Percentiles rank a stretch among this genome's conserved stretches.
Evolutionary conservation across 2,113 vertebrate species (phyloP).

Genomic region (Otocyon megalotis): DNA sequence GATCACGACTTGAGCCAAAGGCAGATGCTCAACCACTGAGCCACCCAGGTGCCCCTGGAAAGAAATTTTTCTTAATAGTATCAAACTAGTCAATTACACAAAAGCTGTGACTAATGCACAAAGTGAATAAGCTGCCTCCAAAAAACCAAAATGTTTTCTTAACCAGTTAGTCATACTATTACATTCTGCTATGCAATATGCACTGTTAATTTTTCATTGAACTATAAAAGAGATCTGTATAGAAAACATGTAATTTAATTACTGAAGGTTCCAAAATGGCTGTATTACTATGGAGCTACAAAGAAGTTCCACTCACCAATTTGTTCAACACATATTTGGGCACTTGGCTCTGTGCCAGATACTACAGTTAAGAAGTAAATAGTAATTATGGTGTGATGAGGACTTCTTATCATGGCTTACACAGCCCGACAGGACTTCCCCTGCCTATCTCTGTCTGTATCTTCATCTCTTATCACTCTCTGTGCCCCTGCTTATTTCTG

Average conservation of each 20-base stretch:
- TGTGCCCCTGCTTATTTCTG: slow-evolving; percentile 14
- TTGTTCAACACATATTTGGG: not conserved
- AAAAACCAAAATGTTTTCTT: not conserved
- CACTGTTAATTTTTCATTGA: slow-evolving; percentile 11
- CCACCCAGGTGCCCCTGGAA: not conserved
- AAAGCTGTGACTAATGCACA: not conserved
- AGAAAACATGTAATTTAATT: slow-evolving; percentile 34
- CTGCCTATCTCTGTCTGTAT: not conserved
- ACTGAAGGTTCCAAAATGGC: not conserved
- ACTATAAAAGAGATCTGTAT: slow-evolving; percentile 23
- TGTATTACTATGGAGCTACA: not conserved
- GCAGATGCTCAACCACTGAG: too few relatives aligned
- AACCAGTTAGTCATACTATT: not conserved
- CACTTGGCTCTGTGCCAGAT: not conserved
- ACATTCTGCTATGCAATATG: not conserved
- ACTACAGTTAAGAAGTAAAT: not conserved
- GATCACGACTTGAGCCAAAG: too few relatives aligned
- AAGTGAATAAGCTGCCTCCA: not conserved
- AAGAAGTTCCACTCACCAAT: not conserved
- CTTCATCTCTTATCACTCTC: not conserved
- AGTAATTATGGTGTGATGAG: not conserved
- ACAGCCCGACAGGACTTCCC: not conserved
- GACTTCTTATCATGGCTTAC: not conserved
- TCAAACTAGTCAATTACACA: slow-evolving; percentile 34
- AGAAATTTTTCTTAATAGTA: not conserved